Conservation (phyloP, 2,113 vertebrate species). For the Heterotis niloticus region DNA sequence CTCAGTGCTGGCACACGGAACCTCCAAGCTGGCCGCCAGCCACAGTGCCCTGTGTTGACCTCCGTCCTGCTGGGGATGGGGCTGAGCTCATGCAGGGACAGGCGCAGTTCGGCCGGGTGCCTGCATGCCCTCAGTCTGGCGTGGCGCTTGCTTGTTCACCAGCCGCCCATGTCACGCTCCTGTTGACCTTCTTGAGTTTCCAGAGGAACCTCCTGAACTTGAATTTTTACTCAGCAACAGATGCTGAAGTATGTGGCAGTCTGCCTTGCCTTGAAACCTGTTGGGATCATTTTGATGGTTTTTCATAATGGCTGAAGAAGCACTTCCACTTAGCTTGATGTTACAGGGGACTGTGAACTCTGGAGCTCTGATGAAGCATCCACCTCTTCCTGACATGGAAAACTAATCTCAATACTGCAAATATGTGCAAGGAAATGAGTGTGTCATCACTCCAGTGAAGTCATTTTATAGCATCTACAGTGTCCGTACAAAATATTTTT, state of each 20-base stretch:
- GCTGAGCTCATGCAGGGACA: neutral
- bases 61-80: neutral
- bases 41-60: constrained; percentile 1
- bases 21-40: neutral
- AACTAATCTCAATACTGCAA: too few species aligned
- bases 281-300: too few species aligned
- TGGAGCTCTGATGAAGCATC: too few species aligned
- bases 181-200: constrained; percentile 11
- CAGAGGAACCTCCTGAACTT: neutral
- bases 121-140: neutral
- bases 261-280: too few species aligned
- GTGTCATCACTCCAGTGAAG: neutral
- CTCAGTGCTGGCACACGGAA: neutral
- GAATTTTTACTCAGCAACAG: neutral
- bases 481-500: neutral
- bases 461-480: neutral
- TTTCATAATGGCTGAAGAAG: too few species aligned
- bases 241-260: neutral
- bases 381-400: too few species aligned
- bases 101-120: neutral
- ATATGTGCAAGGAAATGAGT: too few species aligned
- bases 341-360: too few species aligned
- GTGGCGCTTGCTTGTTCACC: neutral
- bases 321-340: too few species aligned
- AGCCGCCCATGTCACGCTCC: neutral